Conservation (phyloP, 2,113 vertebrate genomes). For the Lampris megalopsis region DNA sequence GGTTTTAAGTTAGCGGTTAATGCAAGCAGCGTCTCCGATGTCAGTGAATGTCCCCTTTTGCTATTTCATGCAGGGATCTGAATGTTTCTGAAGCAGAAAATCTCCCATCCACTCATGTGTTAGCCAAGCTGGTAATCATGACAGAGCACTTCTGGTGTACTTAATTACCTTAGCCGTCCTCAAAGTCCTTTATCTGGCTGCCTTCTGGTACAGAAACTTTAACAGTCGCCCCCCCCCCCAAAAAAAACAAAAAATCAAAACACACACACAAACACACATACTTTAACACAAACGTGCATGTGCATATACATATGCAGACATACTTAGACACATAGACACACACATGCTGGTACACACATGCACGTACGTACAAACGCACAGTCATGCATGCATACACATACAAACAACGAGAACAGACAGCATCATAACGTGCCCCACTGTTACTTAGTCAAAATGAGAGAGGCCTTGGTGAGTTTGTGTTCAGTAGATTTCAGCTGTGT, state of each 20-base stretch:
- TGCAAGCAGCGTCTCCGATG: neutral
- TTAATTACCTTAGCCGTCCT: conserved; percentile 7
- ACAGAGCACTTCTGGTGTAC: neutral
- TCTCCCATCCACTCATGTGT: neutral
- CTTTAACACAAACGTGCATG: too few relatives aligned
- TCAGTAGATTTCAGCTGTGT: too few relatives aligned
- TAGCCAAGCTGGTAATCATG: neutral
- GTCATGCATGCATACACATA: neutral
- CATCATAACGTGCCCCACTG: too few relatives aligned
- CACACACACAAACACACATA: neutral
- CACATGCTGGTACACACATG: neutral
- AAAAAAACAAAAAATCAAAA: neutral
- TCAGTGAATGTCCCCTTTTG: neutral
- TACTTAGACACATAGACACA: conserved; percentile 1
- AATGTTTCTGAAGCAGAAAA: neutral
- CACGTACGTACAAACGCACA: conserved; percentile 3
- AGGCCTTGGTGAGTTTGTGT: too few relatives aligned
- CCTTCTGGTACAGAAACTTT: neutral
- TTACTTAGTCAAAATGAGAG: too few relatives aligned
- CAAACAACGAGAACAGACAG: too few relatives aligned
- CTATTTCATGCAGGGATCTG: neutral
- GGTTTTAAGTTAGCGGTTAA: too few relatives aligned
- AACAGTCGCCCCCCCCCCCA: too few relatives aligned
- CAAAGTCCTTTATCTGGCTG: conserved; percentile 7
- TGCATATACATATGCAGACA: conserved; percentile 13